phyloP scores from a whole-genome alignment of 2,797 vertebrate species.

The Apodemus agrarius region DNA sequence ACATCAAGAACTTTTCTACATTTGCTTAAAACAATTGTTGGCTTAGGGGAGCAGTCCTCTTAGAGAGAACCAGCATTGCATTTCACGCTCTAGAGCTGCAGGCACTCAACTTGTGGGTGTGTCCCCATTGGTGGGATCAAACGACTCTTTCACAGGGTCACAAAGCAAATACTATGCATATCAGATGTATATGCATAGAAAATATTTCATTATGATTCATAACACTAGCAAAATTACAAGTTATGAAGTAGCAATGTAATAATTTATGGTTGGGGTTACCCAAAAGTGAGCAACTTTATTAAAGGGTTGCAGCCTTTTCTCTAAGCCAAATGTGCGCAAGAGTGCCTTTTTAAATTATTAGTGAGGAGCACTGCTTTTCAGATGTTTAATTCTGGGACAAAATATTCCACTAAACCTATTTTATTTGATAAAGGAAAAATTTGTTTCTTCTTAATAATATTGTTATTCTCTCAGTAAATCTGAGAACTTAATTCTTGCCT shows the following conservation, averaged over 20 bases:
- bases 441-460: neutral
- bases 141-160: neutral
- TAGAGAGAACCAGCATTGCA: neutral
- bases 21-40: neutral
- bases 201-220: neutral
- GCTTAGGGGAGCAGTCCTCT: neutral
- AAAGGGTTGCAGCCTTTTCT: neutral
- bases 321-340: neutral
- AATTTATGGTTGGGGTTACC: neutral
- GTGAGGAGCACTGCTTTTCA: neutral
- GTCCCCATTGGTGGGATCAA: neutral
- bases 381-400: conserved; percentile 18
- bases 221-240: neutral
- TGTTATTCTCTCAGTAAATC: neutral
- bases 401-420: neutral
- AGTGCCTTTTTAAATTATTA: conserved; percentile 13
- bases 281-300: neutral
- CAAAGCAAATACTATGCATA: neutral
- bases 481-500: neutral
- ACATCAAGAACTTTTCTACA: neutral
- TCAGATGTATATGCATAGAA: neutral
- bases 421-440: conserved; percentile 10
- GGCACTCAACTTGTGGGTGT: neutral
- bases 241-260: neutral
- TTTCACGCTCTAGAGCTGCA: neutral